phyloP scores from a whole-genome alignment of 2,797 vertebrate species.

The Pantherophis vulpinus region DNA sequence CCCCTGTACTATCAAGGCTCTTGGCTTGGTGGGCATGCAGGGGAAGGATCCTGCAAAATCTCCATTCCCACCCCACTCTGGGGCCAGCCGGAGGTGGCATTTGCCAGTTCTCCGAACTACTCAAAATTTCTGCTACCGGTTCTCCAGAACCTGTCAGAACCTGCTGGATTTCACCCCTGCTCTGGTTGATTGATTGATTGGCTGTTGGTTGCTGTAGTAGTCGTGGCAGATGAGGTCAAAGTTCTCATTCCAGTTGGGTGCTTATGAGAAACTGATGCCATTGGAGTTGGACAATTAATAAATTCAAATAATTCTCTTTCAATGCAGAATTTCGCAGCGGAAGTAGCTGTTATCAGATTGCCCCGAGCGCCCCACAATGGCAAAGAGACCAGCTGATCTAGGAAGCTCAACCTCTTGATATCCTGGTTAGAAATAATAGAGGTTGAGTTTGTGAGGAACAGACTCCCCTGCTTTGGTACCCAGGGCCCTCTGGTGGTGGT shows the following conservation, averaged over 20 bases:
- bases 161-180: too few species aligned
- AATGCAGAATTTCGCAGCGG: too few species aligned
- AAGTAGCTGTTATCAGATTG: neutral
- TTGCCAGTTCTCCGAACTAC: too few species aligned
- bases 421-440: neutral
- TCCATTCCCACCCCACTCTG: too few species aligned
- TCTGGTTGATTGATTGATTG: neutral
- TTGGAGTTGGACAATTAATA: neutral
- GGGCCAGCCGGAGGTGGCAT: too few species aligned
- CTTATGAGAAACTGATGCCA: neutral
- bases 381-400: neutral
- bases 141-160: too few species aligned
- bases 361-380: neutral
- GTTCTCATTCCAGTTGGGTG: neutral
- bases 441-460: too few species aligned
- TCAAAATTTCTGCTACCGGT: too few species aligned
- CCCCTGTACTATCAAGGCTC: too few species aligned
- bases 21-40: too few species aligned
- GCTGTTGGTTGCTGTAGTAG: neutral
- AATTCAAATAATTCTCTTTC: neutral
- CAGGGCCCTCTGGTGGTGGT: constrained; percentile 14
- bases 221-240: neutral
- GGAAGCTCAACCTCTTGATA: neutral
- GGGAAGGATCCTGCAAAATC: too few species aligned
- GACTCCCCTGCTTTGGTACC: neutral